Percentiles rank a stretch among this genome's conserved stretches.
These are phyloP conservation scores for Phrixothrix hirtus DNA, from an alignment of 2,888 invertebrate genomes.

Conservation along the genomic window DNA sequence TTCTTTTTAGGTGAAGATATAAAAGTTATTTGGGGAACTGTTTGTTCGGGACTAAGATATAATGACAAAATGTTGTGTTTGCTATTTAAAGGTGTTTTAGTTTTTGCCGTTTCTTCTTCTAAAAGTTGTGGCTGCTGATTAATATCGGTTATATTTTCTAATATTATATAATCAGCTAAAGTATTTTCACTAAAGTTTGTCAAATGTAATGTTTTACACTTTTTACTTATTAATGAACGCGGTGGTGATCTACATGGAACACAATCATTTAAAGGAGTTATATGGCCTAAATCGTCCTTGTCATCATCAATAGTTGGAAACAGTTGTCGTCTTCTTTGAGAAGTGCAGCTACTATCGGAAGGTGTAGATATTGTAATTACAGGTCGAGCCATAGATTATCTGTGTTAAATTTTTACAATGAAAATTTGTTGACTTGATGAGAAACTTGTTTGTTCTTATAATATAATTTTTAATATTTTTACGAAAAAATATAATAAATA, in stretches of 20 bases:
- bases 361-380: neutral
- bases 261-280: conserved; percentile 58
- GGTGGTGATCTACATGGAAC: conserved; percentile 6
- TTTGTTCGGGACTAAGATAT: conserved; percentile 15
- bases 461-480: neutral
- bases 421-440: neutral
- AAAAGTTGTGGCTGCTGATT: conserved; percentile 4
- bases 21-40: neutral
- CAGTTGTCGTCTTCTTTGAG: conserved; percentile 66
- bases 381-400: neutral
- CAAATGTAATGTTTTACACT: conserved; percentile 6
- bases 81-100: conserved; percentile 4
- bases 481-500: neutral
- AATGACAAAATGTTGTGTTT: conserved; percentile 8
- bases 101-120: conserved; percentile 7
- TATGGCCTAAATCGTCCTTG: conserved; percentile 62
- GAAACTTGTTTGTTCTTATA: neutral
- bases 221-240: neutral
- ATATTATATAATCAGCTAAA: conserved; percentile 36
- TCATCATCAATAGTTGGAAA: conserved; percentile 55
- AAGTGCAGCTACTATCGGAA: conserved; percentile 26
- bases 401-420: neutral
- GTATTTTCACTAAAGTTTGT: conserved; percentile 28
- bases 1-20: conserved; percentile 15
- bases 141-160: conserved; percentile 27